Conservation (phyloP, 2,113 vertebrate species). For the Podocnemis expansa region DNA sequence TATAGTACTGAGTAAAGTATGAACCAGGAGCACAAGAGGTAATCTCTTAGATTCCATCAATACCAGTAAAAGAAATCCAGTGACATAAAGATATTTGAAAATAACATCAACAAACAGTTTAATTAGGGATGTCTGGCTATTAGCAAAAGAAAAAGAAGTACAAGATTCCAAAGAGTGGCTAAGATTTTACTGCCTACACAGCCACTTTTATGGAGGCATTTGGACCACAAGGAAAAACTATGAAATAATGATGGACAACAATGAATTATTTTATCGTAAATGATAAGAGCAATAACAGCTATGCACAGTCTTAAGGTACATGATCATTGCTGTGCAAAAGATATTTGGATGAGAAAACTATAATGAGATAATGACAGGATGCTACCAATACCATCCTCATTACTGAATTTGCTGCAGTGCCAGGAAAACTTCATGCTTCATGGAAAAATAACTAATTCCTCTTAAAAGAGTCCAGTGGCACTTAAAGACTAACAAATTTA, state of each 20-base stretch:
- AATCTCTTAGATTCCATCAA: not conserved
- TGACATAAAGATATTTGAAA: not conserved
- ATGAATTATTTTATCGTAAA: fast-evolving
- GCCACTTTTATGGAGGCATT: not conserved
- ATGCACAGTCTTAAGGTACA: not conserved
- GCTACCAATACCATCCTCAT: too few relatives aligned
- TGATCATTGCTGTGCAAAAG: not conserved
- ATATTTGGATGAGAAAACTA: not conserved
- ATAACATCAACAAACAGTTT: not conserved
- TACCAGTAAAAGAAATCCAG: not conserved
- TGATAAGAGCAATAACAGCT: not conserved
- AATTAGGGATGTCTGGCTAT: not conserved
- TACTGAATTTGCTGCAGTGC: not conserved
- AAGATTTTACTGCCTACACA: not conserved
- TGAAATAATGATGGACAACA: not conserved
- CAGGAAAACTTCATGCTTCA: not conserved
- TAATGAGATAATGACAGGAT: not conserved
- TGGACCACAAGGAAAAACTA: not conserved
- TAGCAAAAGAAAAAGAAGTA: not conserved
- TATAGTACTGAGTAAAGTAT: not conserved
- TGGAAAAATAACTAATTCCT: not conserved
- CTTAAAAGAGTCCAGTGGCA: too few relatives aligned
- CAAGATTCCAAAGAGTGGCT: not conserved
- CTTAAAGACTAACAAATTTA: too few relatives aligned
- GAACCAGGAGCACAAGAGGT: not conserved